Conservation (phyloP, 2,113 vertebrate genomes). For the Gymnocephalus cernua region DNA sequence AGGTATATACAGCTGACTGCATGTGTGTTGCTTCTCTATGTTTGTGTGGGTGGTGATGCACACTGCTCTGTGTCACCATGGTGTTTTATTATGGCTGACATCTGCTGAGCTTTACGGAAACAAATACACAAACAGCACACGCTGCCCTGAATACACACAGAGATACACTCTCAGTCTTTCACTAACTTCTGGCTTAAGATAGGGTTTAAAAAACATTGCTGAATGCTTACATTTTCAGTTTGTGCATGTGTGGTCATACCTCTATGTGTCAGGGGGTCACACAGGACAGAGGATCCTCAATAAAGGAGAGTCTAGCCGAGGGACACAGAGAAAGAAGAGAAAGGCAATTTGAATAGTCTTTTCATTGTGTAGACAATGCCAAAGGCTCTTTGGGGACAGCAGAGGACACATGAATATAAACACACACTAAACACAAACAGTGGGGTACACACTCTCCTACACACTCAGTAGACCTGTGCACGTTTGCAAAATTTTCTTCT, state of each 20-base stretch:
- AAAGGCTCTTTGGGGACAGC: conserved; percentile 31
- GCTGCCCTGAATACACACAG: conserved; percentile 18
- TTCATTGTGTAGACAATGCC: conserved; percentile 42
- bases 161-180: not conserved
- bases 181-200: not conserved
- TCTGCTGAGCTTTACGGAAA: conserved; percentile 73
- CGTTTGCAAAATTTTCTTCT: not conserved
- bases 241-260: conserved; percentile 60
- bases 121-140: conserved; percentile 47
- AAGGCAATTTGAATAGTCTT: conserved; percentile 50
- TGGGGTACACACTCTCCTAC: not conserved
- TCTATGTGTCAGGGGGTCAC: conserved; percentile 75
- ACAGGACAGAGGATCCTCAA: conserved; percentile 65
- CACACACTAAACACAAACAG: conserved; percentile 25
- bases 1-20: conserved; percentile 32
- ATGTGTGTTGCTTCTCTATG: conserved; percentile 5
- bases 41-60: conserved; percentile 48
- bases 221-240: not conserved
- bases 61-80: conserved; percentile 44
- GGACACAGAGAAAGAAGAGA: conserved; percentile 51
- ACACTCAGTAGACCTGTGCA: not conserved
- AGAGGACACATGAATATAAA: not conserved
- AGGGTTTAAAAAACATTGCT: not conserved
- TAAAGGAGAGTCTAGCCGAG: conserved; percentile 58
- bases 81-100: conserved; percentile 68